A percentile compares a stretch with the other conserved stretches of the same genome.
phyloP scores from a whole-genome alignment of 2,888 invertebrate genomes.

The Mythimna albipuncta region DNA sequence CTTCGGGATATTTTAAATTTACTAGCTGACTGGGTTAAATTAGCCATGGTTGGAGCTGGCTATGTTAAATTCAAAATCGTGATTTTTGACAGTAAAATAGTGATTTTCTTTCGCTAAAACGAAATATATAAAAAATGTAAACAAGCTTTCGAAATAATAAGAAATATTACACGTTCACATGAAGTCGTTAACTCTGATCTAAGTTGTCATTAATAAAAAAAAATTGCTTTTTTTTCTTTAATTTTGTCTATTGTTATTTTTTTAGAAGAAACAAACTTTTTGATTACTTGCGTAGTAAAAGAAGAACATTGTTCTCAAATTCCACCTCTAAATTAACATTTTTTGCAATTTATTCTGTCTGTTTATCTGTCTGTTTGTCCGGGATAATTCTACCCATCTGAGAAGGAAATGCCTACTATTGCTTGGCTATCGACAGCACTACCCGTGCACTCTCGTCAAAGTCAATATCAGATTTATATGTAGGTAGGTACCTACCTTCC shows the following conservation, averaged over 20 bases:
- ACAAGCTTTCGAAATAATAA: conserved; percentile 36
- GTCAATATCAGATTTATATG: neutral
- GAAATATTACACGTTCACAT: conserved; percentile 12
- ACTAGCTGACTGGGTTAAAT: conserved; percentile 40
- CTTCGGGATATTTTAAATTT: conserved; percentile 80
- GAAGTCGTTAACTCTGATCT: neutral
- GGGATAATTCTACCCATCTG: no score
- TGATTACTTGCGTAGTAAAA: neutral
- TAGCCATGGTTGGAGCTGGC: conserved; percentile 29
- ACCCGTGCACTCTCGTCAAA: neutral
- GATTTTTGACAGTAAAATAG: conserved; percentile 1
- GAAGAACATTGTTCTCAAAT: neutral
- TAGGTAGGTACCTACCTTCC: neutral
- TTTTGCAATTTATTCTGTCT: no score
- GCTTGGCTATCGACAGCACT: neutral
- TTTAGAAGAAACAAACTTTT: conserved; percentile 1
- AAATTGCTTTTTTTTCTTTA: neutral
- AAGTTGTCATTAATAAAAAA: conserved; percentile 14
- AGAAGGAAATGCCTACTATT: neutral
- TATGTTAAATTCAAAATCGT: conserved; percentile 3
- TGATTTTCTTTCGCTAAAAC: conserved; percentile 31
- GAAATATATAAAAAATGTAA: conserved; percentile 41
- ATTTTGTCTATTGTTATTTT: neutral
- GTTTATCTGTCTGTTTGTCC: no score
- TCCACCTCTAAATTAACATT: no score